Evolutionary conservation across 2,797 vertebrate genomes (phyloP), one percentile per base, ranked within the genome.

Genomic region (Synaphobranchus kaupii): DNA sequence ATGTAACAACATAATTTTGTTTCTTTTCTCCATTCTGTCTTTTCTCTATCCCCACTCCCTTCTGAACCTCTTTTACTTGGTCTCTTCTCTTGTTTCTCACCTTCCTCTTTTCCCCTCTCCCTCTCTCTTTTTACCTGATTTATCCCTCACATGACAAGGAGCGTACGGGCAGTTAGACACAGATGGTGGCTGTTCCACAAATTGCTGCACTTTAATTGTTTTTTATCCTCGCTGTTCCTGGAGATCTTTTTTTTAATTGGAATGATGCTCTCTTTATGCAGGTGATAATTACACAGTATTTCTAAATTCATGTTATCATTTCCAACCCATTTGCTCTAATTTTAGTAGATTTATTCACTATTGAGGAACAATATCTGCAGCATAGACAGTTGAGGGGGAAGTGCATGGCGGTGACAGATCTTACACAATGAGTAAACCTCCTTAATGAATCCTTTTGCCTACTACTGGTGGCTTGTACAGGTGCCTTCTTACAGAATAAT

Each of bases 121-220:
- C 22, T 34, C n/a, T 4, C n/a, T 34, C n/a, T 22, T 44, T 31
- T 56, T 7, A 13, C 28, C 31, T 71, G 85, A 90, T 88, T 86
- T 85, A 86, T 90, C 80, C 85, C 52, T 31, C 22, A 60, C 85
- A 91, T 89, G 87, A 86, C 84, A 90, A 81, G 44, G 84, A 88
- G 68, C 84, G 60, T 80, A 80, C 4, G 85, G 87, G 87, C 89
- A 86, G 87, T 93, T 93, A 88, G 90, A 91, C 92, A 93, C 90
- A 92, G 87, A 93, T 91, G 88, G 90, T 78, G 78, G 85, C 88
- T 89, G 87, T 83, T 88, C 44, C 83, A 81, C 84, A 88, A 83
- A 80, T 84, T 80, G 86, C 68, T 87, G 86, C 68, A 68, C 48
- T 87, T 85, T 84, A 84, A 87, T 84, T 87, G 80, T 87, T 84